Conservation (phyloP, 2,113 vertebrate genomes). For the Vulpes lagopus region DNA sequence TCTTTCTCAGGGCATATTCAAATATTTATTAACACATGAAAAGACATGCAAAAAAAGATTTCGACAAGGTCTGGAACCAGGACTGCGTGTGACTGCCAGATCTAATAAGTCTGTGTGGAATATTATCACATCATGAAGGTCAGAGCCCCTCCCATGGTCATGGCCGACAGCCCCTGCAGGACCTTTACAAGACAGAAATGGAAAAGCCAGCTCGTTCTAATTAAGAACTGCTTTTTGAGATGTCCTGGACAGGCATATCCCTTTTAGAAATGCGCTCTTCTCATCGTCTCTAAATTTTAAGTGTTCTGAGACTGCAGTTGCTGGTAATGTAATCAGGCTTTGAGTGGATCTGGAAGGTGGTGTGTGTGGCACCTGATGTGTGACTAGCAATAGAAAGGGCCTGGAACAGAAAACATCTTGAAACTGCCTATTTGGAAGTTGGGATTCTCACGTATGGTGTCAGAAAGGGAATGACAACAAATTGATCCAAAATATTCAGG, state of each 20-base stretch:
- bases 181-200: neutral
- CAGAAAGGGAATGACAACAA: neutral
- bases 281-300: neutral
- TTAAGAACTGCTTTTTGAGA: neutral
- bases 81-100: too few relatives aligned
- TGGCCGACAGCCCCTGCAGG: fast-evolving
- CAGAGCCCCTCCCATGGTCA: neutral
- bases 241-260: too few relatives aligned
- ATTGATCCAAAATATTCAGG: neutral
- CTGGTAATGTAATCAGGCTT: too few relatives aligned
- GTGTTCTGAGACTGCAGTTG: neutral
- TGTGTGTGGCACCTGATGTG: neutral
- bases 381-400: neutral
- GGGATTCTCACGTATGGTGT: neutral
- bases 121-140: too few relatives aligned
- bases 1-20: neutral
- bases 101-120: neutral
- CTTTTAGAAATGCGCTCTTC: neutral
- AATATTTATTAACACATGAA: neutral
- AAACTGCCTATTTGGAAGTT: neutral
- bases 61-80: neutral
- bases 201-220: neutral
- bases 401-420: neutral
- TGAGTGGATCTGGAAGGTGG: neutral
- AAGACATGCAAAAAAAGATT: neutral